A percentile compares a stretch with the other conserved stretches of the same genome.
phyloP scores from a whole-genome alignment of 2,113 vertebrate genomes.

The Triplophysa siluroides region DNA sequence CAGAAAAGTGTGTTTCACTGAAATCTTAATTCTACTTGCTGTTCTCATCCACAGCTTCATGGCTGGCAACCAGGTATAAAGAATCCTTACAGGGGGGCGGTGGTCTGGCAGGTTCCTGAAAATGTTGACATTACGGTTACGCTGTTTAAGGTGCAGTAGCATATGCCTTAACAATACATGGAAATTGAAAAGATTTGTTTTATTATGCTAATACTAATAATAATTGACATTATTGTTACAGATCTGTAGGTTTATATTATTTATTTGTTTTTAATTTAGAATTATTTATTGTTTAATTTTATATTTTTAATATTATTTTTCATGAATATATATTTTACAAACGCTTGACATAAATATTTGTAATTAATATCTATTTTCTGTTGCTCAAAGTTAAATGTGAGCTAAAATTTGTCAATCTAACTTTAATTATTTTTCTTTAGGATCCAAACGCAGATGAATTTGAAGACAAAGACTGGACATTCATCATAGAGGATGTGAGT shows the following conservation, averaged over 20 bases:
- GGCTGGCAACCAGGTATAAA: conserved; percentile 90
- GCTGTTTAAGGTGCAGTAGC: conserved; percentile 84
- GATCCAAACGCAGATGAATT: conserved; percentile 85
- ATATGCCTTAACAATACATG: background rate
- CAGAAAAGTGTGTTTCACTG: background rate
- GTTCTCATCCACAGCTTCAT: conserved; percentile 74
- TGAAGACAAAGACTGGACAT: conserved; percentile 91
- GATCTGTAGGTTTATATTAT: no score
- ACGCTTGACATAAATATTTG: no score
- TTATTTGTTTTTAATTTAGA: no score
- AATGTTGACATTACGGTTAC: conserved; percentile 85
- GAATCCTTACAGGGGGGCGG: conserved; percentile 84
- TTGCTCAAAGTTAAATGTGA: no score
- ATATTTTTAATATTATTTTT: no score
- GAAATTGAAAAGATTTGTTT: background rate
- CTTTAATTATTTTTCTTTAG: conserved; percentile 59
- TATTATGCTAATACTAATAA: background rate
- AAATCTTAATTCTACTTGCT: background rate
- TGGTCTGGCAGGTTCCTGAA: conserved; percentile 87
- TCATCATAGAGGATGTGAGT: conserved; percentile 86
- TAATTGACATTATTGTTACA: no score
- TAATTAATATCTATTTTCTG: no score
- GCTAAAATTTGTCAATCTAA: background rate
- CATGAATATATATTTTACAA: no score
- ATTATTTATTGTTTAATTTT: no score